Evolutionary conservation across 2,113 vertebrate genomes (phyloP), one percentile per base, ranked within the genome.

Genomic region (Microcebus jonahi): DNA sequence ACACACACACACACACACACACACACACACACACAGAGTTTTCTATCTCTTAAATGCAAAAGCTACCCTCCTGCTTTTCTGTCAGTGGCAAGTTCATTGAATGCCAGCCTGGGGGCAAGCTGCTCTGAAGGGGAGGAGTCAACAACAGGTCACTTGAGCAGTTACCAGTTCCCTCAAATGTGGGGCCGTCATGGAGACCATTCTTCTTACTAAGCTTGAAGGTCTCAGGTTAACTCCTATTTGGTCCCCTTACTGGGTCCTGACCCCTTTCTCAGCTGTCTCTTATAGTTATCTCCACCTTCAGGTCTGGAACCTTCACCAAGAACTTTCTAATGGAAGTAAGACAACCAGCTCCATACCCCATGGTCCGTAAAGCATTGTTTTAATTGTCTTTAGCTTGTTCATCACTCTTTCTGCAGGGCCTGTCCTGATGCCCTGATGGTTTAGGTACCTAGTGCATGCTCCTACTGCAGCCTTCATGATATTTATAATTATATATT

Each of bases 31-130:
- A 25, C 21, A 25, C 75, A 86, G 36, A 8, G 34, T 29, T 88
- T 90, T 95, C 77, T 90, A 57, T 75, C 50, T 87, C 76, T 57
- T 88, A 92, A 92, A 94, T 59, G 25, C 76, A 73, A 87, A 76
- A 94, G 15, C n/a, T 88, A 82, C 21, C 61, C 17, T 27, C 73
- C 50, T 92, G 71, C 61, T 85, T 65, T 85, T 67, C 36, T 67
- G 9, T 50, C n/a, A 25, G n/a, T 71, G 67, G 17, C 42, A 76
- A 91, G 18, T n/a, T 93, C 79, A 73, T 23, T 36, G 59, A 68
- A 23, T 21, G 25, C 31, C 50, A 76, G 42, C 25, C 23, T 81
- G 45, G 42, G 21, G 50, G 61, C 55, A 90, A 53, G 59, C 25
- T 50, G 9, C 42, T 87, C 36, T 29, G 61, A 25, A 63, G 82